Conservation (phyloP, 2,113 vertebrate species). For the Micromys minutus region DNA sequence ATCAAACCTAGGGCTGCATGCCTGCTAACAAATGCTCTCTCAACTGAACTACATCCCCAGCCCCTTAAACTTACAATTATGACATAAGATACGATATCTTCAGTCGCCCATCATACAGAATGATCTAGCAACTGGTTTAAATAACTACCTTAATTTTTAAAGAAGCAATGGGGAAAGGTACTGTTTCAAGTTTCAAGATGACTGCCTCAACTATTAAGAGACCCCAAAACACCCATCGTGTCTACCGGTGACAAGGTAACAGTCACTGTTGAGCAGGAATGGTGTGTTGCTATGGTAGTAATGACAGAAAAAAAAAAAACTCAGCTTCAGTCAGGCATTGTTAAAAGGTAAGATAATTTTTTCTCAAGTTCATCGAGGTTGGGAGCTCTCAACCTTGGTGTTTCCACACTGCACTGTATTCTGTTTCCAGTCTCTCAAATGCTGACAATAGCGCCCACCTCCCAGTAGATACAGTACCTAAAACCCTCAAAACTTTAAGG, state of each 20-base stretch:
- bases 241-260: background rate
- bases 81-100: background rate
- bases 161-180: background rate
- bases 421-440: background rate
- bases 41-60: background rate
- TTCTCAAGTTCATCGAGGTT: background rate
- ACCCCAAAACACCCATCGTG: background rate
- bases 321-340: background rate
- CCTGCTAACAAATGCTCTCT: background rate
- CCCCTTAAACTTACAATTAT: background rate
- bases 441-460: background rate
- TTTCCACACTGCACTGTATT: background rate
- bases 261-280: background rate
- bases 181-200: background rate
- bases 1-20: background rate
- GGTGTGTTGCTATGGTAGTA: background rate
- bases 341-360: background rate
- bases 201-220: background rate
- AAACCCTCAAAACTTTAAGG: background rate
- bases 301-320: background rate
- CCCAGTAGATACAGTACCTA: background rate
- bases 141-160: background rate
- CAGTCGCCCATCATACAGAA: background rate
- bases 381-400: background rate
- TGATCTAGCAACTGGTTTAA: background rate